A percentile compares a stretch with the other conserved stretches of the same genome.
phyloP scores from a whole-genome alignment of 2,797 vertebrate species.

The Crotalus adamanteus region DNA sequence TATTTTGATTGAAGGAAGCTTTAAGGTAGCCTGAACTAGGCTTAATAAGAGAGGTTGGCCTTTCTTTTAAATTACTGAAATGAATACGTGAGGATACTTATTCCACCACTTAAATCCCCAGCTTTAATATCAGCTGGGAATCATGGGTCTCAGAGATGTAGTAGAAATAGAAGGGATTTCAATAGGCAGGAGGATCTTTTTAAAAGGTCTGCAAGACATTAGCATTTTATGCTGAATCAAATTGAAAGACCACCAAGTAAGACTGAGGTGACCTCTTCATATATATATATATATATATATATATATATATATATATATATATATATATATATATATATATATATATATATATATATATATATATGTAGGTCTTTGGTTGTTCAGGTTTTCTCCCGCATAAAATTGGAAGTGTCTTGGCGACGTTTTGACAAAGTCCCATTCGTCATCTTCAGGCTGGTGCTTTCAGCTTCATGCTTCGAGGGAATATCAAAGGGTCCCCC shows the following conservation, averaged over 20 bases:
- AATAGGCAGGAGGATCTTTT: slow-evolving; percentile 51
- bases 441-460: too few relatives aligned
- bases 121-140: slow-evolving; percentile 63
- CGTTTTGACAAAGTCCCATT: too few relatives aligned
- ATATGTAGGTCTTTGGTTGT: too few relatives aligned
- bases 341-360: too few relatives aligned
- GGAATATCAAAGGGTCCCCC: too few relatives aligned
- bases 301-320: too few relatives aligned
- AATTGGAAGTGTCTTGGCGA: too few relatives aligned
- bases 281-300: too few relatives aligned
- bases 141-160: slow-evolving; percentile 48
- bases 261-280: background rate
- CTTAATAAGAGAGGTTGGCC: slow-evolving; percentile 65
- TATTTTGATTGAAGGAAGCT: slow-evolving; percentile 74
- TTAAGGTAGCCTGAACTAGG: slow-evolving; percentile 71
- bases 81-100: slow-evolving; percentile 58
- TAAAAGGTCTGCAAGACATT: slow-evolving; percentile 43
- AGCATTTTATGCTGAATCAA: background rate
- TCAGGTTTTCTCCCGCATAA: too few relatives aligned
- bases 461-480: too few relatives aligned
- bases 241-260: slow-evolving; percentile 14
- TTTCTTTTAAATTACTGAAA: slow-evolving; percentile 56
- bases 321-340: too few relatives aligned
- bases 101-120: slow-evolving; percentile 62
- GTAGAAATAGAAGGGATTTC: slow-evolving; percentile 65